Evolutionary conservation across 2,113 vertebrate genomes (phyloP), one percentile per base, ranked within the genome.

Genomic region (Acrocephalus arundinaceus): DNA sequence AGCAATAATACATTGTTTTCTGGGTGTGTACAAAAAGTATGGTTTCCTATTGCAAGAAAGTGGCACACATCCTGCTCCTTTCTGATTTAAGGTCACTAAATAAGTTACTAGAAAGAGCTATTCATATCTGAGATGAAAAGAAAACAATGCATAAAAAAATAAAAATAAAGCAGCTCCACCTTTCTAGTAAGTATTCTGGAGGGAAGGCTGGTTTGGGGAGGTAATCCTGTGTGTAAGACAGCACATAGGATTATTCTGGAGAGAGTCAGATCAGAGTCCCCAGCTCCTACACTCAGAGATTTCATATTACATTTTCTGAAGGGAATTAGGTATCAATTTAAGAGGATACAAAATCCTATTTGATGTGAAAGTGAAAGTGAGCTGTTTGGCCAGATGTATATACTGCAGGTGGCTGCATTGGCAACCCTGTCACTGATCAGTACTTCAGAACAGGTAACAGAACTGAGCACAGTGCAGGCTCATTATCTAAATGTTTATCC

Each of bases 321-420:
- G 20, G 28, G 75, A 86, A 63, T 35, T 30, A 85, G 18, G 15
- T 57, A 70, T 49, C 39, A 41, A 1, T 87, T 88, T 77, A 71
- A 90, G 87, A 81, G 61, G 65, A 84, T 45, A 21, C 43, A 61
- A 84, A 84, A 66, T 72, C 61, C 72, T 73, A 67, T 92, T 75
- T 65, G 70, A 84, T 87, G 76, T 90, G 93, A 94, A 96, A 94
- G 80, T 91, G 87, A 87, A 95, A 97, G 79, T 41, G 61, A 91
- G 70, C 41, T 87, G 52, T 73, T 90, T 72, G 87, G 75, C 88
- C 68, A 72, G 65, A 46, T 77, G 82, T 71, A 39, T 67, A 22
- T 37, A 33, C 51, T 55, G 78, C 80, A 90, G 66, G 66, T 68
- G 62, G 63, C 91, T 89, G 73, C 3, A 23, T 4, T 86, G 68